phyloP scores from a whole-genome alignment of 2,797 vertebrate species.

The Sebastes reedi region DNA sequence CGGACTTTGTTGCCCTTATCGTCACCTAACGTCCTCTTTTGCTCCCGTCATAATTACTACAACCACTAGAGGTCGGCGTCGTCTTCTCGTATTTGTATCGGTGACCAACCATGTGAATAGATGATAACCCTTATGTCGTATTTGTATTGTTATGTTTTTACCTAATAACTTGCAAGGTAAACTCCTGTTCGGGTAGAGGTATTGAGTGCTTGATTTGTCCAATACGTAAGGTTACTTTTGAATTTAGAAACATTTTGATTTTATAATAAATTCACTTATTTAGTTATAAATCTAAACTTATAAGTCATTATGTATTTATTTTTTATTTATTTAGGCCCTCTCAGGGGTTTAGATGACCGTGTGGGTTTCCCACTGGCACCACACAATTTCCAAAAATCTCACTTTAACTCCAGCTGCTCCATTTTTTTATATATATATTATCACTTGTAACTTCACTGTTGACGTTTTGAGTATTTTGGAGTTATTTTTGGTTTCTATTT shows the following conservation, averaged over 20 bases:
- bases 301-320: not conserved
- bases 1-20: too few species aligned
- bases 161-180: too few species aligned
- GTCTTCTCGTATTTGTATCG: too few species aligned
- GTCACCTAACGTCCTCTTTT: too few species aligned
- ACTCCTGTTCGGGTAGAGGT: too few species aligned
- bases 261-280: not conserved
- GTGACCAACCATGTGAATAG: too few species aligned
- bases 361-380: not conserved
- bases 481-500: not conserved
- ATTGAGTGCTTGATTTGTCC: too few species aligned
- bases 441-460: not conserved
- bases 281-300: not conserved
- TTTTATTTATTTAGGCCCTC: not conserved
- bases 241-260: not conserved
- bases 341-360: rapidly evolving
- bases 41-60: too few species aligned
- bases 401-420: not conserved
- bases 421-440: not conserved
- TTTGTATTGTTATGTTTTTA: too few species aligned
- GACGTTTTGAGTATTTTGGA: not conserved
- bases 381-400: not conserved
- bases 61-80: too few species aligned
- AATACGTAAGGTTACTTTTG: not conserved
- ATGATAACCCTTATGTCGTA: too few species aligned